Evolutionary conservation across 2,888 invertebrate genomes (phyloP), one percentile per base, ranked within the genome.

Genomic region (Eutolmus rufibarbis): DNA sequence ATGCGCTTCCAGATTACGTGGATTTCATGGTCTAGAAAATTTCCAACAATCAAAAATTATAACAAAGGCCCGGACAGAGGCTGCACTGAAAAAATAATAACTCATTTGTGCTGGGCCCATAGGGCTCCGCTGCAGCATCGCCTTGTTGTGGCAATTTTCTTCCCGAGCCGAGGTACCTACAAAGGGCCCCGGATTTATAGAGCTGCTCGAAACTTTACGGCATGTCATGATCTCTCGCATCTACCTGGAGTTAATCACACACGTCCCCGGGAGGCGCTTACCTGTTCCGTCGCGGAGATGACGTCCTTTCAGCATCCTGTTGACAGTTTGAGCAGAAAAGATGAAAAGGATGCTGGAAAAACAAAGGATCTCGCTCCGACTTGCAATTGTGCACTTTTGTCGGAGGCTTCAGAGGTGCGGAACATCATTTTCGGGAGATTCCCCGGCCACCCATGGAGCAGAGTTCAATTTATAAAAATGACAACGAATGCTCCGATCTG

Each of bases 21-120:
- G 88, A 88, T 88, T 88, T 88, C 79, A 88, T 87, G 88, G 88
- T 88, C 88, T 88, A 88, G 86, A 88, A 86, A 87, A 86, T 87
- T 81, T 86, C 57, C 12, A 66, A 82, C 82, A 82, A 82, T 82
- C 57, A 37, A 66, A 82, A 82, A 66, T 82, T 31, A 82, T 82
- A 82, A 82, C 57, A 82, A 82, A 82, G 40, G 66, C 31, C n/a
- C 8, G 57, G 40, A 16, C 37, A 14, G 51, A 66, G 57, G 57
- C 7, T 57, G 57, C 23, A 19, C n/a, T 57, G 57, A 37, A 82
- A 51, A 82, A 57, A 82, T 82, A 82, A 82, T 82, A 82, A 82
- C 66, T 82, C 82, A 82, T 57, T 57, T 82, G 66, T 66, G 66
- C 66, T 28, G 19, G 28, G 66, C 66, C 23, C 57, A 40, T 40